Evolutionary conservation across 2,888 invertebrate species (phyloP), one percentile per base, ranked within the genome.

Genomic region (Mylabris sibirica): DNA sequence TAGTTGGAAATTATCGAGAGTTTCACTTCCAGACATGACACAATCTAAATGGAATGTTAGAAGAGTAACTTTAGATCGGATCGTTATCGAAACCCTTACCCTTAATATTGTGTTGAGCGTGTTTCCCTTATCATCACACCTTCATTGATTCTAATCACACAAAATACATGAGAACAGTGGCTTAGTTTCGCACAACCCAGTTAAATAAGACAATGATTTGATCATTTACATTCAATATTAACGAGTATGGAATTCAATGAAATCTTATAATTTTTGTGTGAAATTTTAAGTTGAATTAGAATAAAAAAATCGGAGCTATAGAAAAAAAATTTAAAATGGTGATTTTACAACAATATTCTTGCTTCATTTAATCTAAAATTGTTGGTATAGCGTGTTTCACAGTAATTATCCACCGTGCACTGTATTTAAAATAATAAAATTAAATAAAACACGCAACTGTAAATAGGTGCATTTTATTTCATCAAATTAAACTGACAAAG

Each of bases 321-420:
- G n/a, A n/a, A n/a, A n/a, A n/a, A n/a, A n/a, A n/a, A n/a, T n/a
- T n/a, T n/a, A n/a, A n/a, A n/a, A 6, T n/a, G 1, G 8, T 49
- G 20, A 20, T 20, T 30, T 20, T 20, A 9, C 3, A 44, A 49
- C 49, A 17, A 49, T 49, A 49, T 20, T 5, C 49, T 66, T 26
- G 53, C 34, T 66, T 66, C 66, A 60, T 62, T 66, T 66, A 61
- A 60, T 34, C 49, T 62, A 61, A 34, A 61, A 49, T 20, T 49
- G 11, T 20, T 20, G 49, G 61, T 66, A n/a, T n/a, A 57, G 61
- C 66, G 66, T 66, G 66, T 61, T 66, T 53, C 62, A 34, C 14
- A 17, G 53, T 61, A 66, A 66, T 66, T 66, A 65, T 44, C 60
- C 12, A 57, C 22, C 12, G 24, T 44, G 44, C 65, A 60, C 64